phyloP scores from a whole-genome alignment of 1,140 invertebrate genomes.

The Andrena cerasifolii region DNA sequence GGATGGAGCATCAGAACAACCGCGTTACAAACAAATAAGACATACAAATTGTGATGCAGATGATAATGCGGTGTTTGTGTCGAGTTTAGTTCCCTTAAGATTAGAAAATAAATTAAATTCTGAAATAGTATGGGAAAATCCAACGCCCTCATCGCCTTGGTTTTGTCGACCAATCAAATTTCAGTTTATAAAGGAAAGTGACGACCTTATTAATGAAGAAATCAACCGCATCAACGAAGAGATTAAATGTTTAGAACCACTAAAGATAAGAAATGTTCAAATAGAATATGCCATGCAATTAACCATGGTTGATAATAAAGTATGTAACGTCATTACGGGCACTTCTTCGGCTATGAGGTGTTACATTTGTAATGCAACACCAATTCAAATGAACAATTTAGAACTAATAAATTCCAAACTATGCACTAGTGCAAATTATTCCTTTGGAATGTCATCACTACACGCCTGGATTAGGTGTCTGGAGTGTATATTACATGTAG shows the following conservation, averaged over 20 bases:
- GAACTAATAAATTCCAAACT: too few species aligned
- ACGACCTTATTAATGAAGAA: conserved; percentile 22
- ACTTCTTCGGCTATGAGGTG: conserved; percentile 59
- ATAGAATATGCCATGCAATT: too few species aligned
- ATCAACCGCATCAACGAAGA: conserved; percentile 4
- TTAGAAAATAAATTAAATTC: neutral
- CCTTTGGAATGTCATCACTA: too few species aligned
- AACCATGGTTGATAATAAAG: conserved; percentile 64
- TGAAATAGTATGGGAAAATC: neutral
- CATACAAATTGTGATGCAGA: neutral
- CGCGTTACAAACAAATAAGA: neutral
- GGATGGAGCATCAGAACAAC: neutral
- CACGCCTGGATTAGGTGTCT: too few species aligned
- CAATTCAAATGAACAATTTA: conserved; percentile 6
- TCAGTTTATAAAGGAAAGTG: too few species aligned
- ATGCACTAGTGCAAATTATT: too few species aligned
- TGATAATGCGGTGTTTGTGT: neutral
- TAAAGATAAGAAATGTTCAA: too few species aligned
- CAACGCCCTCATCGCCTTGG: conserved; percentile 22
- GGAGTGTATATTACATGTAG: conserved; percentile 35
- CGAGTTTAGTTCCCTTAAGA: neutral
- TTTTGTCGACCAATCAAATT: too few species aligned
- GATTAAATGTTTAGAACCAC: conserved; percentile 18
- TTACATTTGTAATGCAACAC: conserved; percentile 48
- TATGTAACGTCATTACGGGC: conserved; percentile 75